These are phyloP conservation scores for Isurus oxyrinchus DNA, from an alignment of 2,113 vertebrate species.

Conservation along the genomic window DNA sequence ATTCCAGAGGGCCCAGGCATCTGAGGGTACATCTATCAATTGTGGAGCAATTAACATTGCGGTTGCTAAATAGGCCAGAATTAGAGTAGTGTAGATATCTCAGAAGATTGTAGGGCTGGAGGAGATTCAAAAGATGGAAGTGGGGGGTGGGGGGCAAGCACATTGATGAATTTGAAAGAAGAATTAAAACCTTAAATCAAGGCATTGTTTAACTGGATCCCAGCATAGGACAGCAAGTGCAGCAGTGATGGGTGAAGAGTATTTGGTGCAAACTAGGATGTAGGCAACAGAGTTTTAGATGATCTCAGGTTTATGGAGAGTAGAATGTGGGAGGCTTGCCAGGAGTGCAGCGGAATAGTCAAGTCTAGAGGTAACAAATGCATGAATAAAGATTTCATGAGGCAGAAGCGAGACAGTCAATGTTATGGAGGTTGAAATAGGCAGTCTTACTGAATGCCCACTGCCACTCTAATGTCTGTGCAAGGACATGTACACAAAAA, in stretches of 20 bases:
- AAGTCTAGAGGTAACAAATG: too few species aligned
- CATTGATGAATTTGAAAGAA: neutral
- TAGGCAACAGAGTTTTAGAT: neutral
- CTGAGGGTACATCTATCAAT: neutral
- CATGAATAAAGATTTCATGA: too few species aligned
- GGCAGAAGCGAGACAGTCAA: too few species aligned
- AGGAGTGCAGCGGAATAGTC: too few species aligned
- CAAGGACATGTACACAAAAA: neutral
- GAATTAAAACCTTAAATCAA: neutral
- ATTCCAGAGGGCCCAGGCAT: neutral
- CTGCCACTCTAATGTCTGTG: neutral
- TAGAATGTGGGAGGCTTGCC: neutral
- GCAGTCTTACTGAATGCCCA: too few species aligned
- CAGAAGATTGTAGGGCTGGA: neutral
- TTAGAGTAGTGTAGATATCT: neutral
- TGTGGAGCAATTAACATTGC: neutral
- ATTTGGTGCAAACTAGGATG: neutral
- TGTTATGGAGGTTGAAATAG: too few species aligned
- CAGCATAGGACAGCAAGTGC: neutral
- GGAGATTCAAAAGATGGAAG: neutral
- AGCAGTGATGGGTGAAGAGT: neutral
- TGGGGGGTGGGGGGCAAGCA: neutral
- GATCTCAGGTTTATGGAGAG: neutral
- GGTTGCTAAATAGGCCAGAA: too few species aligned
- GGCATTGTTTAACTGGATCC: neutral